Percentiles rank a stretch among this genome's conserved stretches.
Evolutionary conservation across 1,140 invertebrate species (phyloP).

Genomic region (Drosophila cardini): DNA sequence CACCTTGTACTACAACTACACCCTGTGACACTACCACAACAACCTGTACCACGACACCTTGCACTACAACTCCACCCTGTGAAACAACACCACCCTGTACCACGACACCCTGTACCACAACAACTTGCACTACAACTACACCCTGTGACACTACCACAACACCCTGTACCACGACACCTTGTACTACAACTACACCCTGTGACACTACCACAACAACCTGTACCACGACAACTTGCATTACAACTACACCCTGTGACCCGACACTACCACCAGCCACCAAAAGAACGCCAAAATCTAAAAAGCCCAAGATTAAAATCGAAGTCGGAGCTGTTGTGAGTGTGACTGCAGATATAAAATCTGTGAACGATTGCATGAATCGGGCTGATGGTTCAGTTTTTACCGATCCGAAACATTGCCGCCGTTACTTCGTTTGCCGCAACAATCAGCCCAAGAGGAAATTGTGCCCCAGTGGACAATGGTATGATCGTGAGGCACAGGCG

Average conservation of each 20-base stretch:
- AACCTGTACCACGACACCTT: slow-evolving; percentile 1
- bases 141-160: no score
- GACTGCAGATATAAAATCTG: slow-evolving; percentile 9
- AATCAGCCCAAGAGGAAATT: slow-evolving; percentile 32
- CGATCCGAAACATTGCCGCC: slow-evolving; percentile 53
- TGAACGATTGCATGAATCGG: slow-evolving; percentile 32
- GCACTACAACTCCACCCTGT: not conserved
- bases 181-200: not conserved
- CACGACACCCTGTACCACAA: not conserved
- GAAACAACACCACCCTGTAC: not conserved
- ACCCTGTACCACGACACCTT: not conserved
- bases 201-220: not conserved
- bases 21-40: not conserved
- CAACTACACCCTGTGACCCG: not conserved
- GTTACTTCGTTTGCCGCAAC: slow-evolving; percentile 52
- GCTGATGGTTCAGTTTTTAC: slow-evolving; percentile 45
- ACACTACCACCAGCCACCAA: slow-evolving; percentile 3
- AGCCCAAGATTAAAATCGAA: not conserved
- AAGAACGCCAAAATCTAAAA: not conserved
- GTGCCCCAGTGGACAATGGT: slow-evolving; percentile 56
- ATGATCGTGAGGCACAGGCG: slow-evolving; percentile 39
- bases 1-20: not conserved
- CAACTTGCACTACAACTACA: not conserved
- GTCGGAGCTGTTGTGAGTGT: not conserved
- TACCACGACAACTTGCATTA: not conserved